Evolutionary conservation across 2,888 invertebrate species (phyloP).

Genomic region (Macaria liturata): DNA sequence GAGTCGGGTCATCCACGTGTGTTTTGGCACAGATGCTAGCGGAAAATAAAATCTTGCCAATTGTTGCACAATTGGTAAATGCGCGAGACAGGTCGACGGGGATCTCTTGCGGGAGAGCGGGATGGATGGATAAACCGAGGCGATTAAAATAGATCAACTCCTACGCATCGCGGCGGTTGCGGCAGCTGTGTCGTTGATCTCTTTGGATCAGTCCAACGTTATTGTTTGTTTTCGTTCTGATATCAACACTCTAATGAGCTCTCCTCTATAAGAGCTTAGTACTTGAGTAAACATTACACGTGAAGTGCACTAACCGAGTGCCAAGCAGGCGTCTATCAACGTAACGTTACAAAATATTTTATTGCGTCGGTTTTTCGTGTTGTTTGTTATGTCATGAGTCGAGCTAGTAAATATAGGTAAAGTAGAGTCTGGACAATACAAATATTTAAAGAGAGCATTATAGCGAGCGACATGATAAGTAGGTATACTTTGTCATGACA

Average conservation of each 20-base stretch:
- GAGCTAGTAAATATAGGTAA: too few species aligned
- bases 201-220: conserved; percentile 53
- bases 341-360: conserved; percentile 2
- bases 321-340: conserved; percentile 7
- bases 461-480: too few species aligned
- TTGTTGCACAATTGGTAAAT: conserved; percentile 67
- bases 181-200: conserved; percentile 77
- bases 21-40: conserved; percentile 62
- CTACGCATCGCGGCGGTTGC: conserved; percentile 62
- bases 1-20: conserved; percentile 66
- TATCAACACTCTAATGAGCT: conserved; percentile 20
- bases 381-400: too few species aligned
- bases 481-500: too few species aligned
- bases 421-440: neutral
- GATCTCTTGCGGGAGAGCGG: conserved; percentile 39
- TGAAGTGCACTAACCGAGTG: conserved; percentile 13
- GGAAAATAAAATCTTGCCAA: conserved; percentile 71
- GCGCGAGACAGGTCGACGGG: conserved; percentile 45
- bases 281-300: conserved; percentile 22
- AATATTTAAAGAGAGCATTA: neutral
- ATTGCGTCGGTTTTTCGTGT: neutral
- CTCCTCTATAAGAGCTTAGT: neutral
- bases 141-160: conserved; percentile 73
- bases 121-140: conserved; percentile 56
- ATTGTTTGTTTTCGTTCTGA: conserved; percentile 60